Percentiles rank a stretch among this genome's conserved stretches.
Conservation (phyloP, 1,140 invertebrate species). For the Reticulitermes speratus region DNA sequence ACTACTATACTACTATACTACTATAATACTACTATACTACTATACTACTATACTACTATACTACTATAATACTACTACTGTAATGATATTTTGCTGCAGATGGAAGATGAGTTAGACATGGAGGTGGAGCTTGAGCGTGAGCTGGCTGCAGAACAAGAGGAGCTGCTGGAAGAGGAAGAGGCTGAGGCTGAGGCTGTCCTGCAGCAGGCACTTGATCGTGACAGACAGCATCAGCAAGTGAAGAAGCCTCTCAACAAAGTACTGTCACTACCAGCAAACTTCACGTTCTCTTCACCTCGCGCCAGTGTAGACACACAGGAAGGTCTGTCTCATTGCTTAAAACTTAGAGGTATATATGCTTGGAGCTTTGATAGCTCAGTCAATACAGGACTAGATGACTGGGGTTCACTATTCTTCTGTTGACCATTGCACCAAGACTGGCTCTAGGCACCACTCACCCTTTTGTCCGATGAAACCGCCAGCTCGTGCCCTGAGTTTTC, state of each 20-base stretch:
- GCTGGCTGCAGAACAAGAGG: constrained; percentile 59
- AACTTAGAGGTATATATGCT: neutral
- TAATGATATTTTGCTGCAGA: constrained; percentile 51
- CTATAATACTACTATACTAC: no score
- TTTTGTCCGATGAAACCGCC: no score
- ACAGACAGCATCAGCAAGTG: neutral
- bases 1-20: no score
- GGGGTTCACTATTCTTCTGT: no score
- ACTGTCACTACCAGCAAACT: constrained; percentile 59
- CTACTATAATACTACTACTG: no score
- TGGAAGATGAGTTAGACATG: constrained; percentile 91
- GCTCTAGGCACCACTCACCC: no score
- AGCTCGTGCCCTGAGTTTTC: no score
- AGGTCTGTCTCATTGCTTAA: neutral
- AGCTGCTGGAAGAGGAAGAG: constrained; percentile 64
- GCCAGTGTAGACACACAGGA: constrained; percentile 37
- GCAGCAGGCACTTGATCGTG: constrained; percentile 43
- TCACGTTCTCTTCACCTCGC: constrained; percentile 52
- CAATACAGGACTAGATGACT: neutral
- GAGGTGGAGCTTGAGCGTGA: constrained; percentile 86
- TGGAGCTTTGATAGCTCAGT: neutral
- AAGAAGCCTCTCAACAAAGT: constrained; percentile 54
- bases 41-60: no score
- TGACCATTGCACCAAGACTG: no score
- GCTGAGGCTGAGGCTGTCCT: constrained; percentile 69